Conservation (phyloP, 2,797 vertebrate species). For the Poecilia picta region DNA sequence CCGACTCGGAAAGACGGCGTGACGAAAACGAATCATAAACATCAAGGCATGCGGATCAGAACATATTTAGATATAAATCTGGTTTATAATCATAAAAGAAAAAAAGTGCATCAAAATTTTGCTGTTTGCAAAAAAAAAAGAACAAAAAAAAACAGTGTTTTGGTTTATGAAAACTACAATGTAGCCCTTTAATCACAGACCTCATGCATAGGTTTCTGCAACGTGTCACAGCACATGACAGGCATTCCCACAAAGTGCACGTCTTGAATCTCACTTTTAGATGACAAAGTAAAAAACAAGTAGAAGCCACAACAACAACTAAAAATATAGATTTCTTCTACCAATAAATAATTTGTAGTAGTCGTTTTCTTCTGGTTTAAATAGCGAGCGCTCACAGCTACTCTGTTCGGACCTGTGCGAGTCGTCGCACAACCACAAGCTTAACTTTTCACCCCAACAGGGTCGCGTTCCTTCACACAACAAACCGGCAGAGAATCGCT, state of each 20-base stretch:
- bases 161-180: constrained; percentile 43
- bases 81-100: constrained; percentile 9
- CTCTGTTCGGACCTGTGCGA: constrained; percentile 47
- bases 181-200: constrained; percentile 73
- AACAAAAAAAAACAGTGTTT: constrained; percentile 14
- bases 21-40: neutral
- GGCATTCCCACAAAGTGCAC: constrained; percentile 79
- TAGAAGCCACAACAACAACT: constrained; percentile 42
- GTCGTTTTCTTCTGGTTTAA: constrained; percentile 28
- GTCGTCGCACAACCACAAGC: constrained; percentile 57
- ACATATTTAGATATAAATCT: constrained; percentile 12
- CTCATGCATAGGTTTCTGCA: constrained; percentile 76
- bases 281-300: constrained; percentile 35
- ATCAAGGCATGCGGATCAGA: constrained; percentile 1
- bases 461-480: constrained; percentile 13
- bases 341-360: constrained; percentile 68
- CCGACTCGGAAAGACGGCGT: constrained; percentile 14
- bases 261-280: constrained; percentile 38
- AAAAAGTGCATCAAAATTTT: constrained; percentile 5
- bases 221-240: constrained; percentile 68
- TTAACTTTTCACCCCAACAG: constrained; percentile 61
- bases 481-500: constrained; percentile 20
- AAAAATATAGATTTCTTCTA: constrained; percentile 31
- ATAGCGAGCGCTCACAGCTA: constrained; percentile 47
- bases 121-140: constrained; percentile 27